Evolutionary conservation across 2,113 vertebrate genomes (phyloP), one percentile per base, ranked within the genome.

Genomic region (Bos javanicus): DNA sequence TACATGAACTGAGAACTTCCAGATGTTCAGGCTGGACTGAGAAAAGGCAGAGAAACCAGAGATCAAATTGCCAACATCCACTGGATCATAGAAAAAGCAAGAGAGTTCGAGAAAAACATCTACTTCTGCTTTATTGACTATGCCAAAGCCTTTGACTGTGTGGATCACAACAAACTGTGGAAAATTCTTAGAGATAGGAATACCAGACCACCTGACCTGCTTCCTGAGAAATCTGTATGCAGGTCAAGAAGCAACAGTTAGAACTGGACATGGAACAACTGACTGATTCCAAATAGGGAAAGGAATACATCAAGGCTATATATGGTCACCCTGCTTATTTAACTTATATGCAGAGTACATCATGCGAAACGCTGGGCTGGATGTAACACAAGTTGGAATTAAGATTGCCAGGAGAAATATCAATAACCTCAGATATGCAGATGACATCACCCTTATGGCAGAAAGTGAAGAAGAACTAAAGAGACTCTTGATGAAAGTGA

Each of bases 291-390:
- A 67, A 67, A 67, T 11, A 5, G 64, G n/a, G 1, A 67, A 67
- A 67, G 64, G 17, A 67, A 4, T 21, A 67, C 8, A 0, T 67
- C 9, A 36, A 67, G 17, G 64, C 64, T 67, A 17, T 67, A 36
- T 21, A 36, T 36, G 36, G n/a, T 36, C 16, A 67, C n/a, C 0
- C n/a, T 5, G n/a, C 7, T 67, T 67, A 36, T 67, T 67, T 67
- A 67, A 67, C 16, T 67, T 36, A 0, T 67, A 67, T 36, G 64
- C 17, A 36, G 17, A 67, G 64, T 36, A 67, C 64, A 36, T 36
- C 17, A 67, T 5, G n/a, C 0, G 17, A 36, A 67, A 67, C 5
- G 8, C 8, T 2, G 1, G 33, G n/a, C 64, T 67, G 64, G n/a
- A 67, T 11, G 17, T 36, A 67, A 11, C 4, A 36, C 64, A 67